phyloP scores from a whole-genome alignment of 2,113 vertebrate species.

The Oostethus manadensis region DNA sequence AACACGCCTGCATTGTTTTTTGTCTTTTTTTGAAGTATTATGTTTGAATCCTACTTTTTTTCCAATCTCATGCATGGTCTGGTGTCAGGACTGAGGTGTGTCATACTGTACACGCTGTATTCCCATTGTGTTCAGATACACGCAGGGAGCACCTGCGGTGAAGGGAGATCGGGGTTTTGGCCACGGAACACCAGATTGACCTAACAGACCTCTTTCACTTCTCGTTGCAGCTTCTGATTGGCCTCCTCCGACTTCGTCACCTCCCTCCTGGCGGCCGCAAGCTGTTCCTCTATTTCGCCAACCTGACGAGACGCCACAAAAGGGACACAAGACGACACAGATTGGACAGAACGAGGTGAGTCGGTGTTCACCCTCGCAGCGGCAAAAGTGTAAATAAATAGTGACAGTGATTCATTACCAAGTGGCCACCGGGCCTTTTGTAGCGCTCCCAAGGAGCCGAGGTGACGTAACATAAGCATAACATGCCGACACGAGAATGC shows the following conservation, averaged over 20 bases:
- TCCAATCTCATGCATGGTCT: no score
- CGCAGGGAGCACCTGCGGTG: slow-evolving; percentile 15
- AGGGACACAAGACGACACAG: slow-evolving; percentile 39
- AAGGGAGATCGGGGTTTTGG: slow-evolving; percentile 28
- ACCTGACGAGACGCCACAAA: slow-evolving; percentile 67
- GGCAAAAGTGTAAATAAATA: slow-evolving; percentile 23
- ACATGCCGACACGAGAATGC: slow-evolving; percentile 9
- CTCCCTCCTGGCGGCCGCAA: slow-evolving; percentile 84
- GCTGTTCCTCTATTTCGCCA: slow-evolving; percentile 88
- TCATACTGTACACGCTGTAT: background rate
- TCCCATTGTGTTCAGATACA: slow-evolving; percentile 29
- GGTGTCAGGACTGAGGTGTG: no score
- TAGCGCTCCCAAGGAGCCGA: slow-evolving; percentile 4
- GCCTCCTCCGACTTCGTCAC: slow-evolving; percentile 88
- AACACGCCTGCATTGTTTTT: no score
- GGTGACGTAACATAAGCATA: background rate
- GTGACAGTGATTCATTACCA: slow-evolving; percentile 22
- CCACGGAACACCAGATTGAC: slow-evolving; percentile 45
- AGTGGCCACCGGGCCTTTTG: slow-evolving; percentile 17
- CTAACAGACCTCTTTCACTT: slow-evolving; percentile 85
- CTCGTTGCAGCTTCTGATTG: slow-evolving; percentile 87
- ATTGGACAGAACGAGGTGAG: slow-evolving; percentile 33
- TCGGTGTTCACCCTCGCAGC: slow-evolving; percentile 24
- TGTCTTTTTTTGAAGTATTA: no score
- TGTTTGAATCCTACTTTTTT: no score